Conservation (phyloP, 2,113 vertebrate species). For the Carollia perspicillata region DNA sequence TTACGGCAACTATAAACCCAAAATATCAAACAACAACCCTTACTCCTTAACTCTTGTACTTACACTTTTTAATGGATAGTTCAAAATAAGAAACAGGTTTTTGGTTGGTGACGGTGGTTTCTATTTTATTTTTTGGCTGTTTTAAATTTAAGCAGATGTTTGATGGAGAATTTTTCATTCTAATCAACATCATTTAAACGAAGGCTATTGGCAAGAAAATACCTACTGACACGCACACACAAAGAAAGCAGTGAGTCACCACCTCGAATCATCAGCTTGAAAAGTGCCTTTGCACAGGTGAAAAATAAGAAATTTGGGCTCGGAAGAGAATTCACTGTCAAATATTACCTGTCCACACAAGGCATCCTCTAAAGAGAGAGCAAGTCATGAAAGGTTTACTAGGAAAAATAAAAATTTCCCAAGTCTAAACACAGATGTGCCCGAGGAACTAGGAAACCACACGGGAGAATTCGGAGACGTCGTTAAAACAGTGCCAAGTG, state of each 20-base stretch:
- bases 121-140: background rate
- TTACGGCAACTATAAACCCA: background rate
- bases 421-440: background rate
- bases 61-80: background rate
- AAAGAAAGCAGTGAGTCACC: background rate
- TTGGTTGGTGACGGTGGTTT: background rate
- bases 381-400: background rate
- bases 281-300: background rate
- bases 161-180: slow-evolving; percentile 35
- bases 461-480: background rate
- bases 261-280: background rate
- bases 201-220: background rate
- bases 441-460: background rate
- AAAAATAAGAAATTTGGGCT: background rate
- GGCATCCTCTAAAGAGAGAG: background rate
- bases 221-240: background rate
- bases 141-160: slow-evolving; percentile 17
- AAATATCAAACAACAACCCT: background rate
- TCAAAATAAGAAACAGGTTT: slow-evolving; percentile 1
- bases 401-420: slow-evolving; percentile 4
- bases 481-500: background rate
- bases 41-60: background rate
- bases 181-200: slow-evolving; percentile 19
- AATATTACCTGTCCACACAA: background rate
- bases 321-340: slow-evolving; percentile 21